These are phyloP conservation scores for Chunga burmeisteri DNA, from an alignment of 2,113 vertebrate species.

Conservation along the genomic window DNA sequence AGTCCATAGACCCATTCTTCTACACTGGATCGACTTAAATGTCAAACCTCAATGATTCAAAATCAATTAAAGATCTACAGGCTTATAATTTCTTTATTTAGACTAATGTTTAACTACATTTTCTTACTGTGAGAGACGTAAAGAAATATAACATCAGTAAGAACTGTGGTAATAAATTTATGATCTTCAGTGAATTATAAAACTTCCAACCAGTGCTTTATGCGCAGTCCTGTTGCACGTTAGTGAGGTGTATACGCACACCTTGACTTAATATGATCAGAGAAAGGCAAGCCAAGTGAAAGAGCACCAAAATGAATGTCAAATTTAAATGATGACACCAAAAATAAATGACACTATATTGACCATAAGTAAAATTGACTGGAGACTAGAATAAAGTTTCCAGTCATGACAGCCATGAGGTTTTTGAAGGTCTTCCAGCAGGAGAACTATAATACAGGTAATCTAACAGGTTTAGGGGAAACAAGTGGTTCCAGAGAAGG, in stretches of 20 bases:
- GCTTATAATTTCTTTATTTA: neutral
- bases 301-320: neutral
- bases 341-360: neutral
- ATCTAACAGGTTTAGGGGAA: neutral
- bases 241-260: neutral
- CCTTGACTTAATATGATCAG: neutral
- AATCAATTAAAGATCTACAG: neutral
- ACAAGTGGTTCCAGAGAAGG: neutral
- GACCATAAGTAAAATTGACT: neutral
- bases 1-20: neutral
- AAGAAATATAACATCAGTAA: neutral
- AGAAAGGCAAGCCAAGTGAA: neutral
- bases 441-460: neutral
- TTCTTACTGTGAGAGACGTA: neutral
- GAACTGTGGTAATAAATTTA: neutral
- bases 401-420: neutral
- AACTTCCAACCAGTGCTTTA: neutral
- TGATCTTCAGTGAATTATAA: neutral
- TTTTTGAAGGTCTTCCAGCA: neutral
- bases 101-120: neutral
- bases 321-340: neutral
- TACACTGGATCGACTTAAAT: neutral
- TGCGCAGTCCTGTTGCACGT: neutral
- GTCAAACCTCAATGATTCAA: neutral
- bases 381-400: neutral